These are phyloP conservation scores for Drosophila silvestris DNA, from an alignment of 2,888 invertebrate genomes.

Conservation along the genomic window DNA sequence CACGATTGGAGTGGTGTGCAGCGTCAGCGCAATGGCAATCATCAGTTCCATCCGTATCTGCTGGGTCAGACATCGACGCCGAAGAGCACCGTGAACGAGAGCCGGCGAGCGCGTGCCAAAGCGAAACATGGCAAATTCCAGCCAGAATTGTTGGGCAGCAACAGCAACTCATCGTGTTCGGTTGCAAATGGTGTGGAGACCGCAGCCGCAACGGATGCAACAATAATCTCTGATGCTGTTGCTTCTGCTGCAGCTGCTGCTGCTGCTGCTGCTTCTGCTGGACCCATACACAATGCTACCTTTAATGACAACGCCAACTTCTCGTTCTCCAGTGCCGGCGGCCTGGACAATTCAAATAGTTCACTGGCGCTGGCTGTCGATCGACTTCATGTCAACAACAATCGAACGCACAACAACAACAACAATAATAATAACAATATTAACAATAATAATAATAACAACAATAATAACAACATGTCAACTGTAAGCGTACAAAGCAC, in stretches of 20 bases:
- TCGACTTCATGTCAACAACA: slow-evolving; percentile 68
- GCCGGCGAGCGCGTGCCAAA: slow-evolving; percentile 67
- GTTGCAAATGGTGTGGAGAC: slow-evolving; percentile 51
- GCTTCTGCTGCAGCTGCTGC: background rate
- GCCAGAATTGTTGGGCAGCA: slow-evolving; percentile 64
- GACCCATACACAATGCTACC: slow-evolving; percentile 72
- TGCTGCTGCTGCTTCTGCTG: slow-evolving; percentile 10
- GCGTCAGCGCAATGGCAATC: slow-evolving; percentile 78
- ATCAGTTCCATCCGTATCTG: slow-evolving; percentile 83
- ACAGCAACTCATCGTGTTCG: slow-evolving; percentile 83
- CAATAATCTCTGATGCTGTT: slow-evolving; percentile 4
- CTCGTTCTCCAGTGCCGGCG: slow-evolving; percentile 82
- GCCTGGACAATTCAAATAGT: slow-evolving; percentile 83
- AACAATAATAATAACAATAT: slow-evolving; percentile 49
- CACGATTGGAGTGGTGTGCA: slow-evolving; percentile 37
- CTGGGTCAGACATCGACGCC: slow-evolving; percentile 83
- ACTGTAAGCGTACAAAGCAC: slow-evolving; percentile 38
- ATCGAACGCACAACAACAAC: slow-evolving; percentile 18
- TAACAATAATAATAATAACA: slow-evolving; percentile 31
- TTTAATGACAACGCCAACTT: slow-evolving; percentile 83
- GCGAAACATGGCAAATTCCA: slow-evolving; percentile 75
- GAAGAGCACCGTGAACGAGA: slow-evolving; percentile 68
- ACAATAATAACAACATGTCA: slow-evolving; percentile 37
- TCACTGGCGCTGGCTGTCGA: slow-evolving; percentile 82
- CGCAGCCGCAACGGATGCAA: background rate